These are phyloP conservation scores for Zaprionus ghesquierei DNA, from an alignment of 1,140 invertebrate genomes.

Conservation along the genomic window DNA sequence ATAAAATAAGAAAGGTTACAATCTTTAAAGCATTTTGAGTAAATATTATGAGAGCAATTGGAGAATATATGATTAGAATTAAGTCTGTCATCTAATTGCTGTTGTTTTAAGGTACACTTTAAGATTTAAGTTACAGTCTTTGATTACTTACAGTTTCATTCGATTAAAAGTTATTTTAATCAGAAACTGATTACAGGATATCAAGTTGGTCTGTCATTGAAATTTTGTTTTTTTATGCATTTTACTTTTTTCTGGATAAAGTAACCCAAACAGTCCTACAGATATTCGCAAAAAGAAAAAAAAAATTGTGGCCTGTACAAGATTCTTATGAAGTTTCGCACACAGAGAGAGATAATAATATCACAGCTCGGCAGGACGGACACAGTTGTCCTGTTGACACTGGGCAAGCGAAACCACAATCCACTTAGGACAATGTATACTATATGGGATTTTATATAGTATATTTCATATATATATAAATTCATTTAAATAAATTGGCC, in stretches of 20 bases:
- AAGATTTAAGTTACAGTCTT: too few relatives aligned
- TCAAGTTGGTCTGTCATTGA: background rate
- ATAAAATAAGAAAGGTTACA: too few relatives aligned
- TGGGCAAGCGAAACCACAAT: conserved; percentile 34
- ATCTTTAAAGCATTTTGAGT: too few relatives aligned
- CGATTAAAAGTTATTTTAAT: too few relatives aligned
- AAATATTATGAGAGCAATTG: too few relatives aligned
- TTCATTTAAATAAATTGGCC: conserved; percentile 57
- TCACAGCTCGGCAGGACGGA: background rate
- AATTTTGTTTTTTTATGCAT: background rate
- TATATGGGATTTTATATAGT: background rate
- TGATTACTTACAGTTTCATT: too few relatives aligned
- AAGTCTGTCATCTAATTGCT: too few relatives aligned
- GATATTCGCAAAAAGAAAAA: background rate
- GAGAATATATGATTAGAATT: too few relatives aligned
- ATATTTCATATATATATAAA: conserved; percentile 8
- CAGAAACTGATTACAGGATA: background rate
- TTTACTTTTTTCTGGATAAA: conserved; percentile 4
- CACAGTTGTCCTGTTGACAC: conserved; percentile 33
- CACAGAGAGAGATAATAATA: conserved; percentile 13
- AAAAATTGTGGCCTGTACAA: background rate
- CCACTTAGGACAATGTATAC: conserved; percentile 48
- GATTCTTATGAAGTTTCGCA: background rate
- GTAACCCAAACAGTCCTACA: background rate
- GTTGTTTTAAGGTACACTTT: too few relatives aligned